Base-by-base conservation (phyloP, 2,888 invertebrate genomes). In the Chymomyza amoena region DNA sequence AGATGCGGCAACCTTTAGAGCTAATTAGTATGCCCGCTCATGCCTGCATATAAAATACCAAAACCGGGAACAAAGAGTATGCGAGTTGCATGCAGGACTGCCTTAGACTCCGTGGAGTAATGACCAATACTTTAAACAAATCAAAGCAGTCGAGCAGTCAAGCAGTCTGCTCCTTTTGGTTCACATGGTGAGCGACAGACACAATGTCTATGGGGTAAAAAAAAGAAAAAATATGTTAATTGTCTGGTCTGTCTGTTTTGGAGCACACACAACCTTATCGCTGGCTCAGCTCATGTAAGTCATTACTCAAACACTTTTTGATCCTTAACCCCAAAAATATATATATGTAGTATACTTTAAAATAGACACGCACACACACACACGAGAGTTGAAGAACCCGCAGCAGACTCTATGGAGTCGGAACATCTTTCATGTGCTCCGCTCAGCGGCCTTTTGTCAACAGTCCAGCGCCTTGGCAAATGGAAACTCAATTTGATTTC, bases 1-100 rank as follows among this genome's bases (percentile, higher is more conserved):
- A 54, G 18, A 54, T n/a, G 15, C 18, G 39, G 13, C 10, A 45
- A 73, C 80, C 77, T 72, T 75, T 63, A 70, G 78, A 70, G 78
- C 85, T 87, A 83, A 83, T 83, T 87, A 85, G 87, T 87, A 83
- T 83, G 87, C 83, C 83, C 83, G 85, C 78, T 87, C 83, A 83
- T 82, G 87, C 80, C 87, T 87, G 87, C 87, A 83, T 83, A 78
- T 85, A 75, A 77, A 77, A 66, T 70, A 75, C 75, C 80, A 69
- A 68, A 68, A 76, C 74, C 6, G 13, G 13, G 4, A 45, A 13
- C 39, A 45, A 13, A 45, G 39, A 45, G 39, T 45, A 45, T 72
- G 73, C 74, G 83, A 84, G 87, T 73, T 76, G 87, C 80, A 76
- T 84, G 78, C 75, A 80, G 70, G 50, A 63, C 15, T 56, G 69